These are phyloP conservation scores for Phylloscopus collybita DNA, from an alignment of 2,797 vertebrate species.

Conservation along the genomic window DNA sequence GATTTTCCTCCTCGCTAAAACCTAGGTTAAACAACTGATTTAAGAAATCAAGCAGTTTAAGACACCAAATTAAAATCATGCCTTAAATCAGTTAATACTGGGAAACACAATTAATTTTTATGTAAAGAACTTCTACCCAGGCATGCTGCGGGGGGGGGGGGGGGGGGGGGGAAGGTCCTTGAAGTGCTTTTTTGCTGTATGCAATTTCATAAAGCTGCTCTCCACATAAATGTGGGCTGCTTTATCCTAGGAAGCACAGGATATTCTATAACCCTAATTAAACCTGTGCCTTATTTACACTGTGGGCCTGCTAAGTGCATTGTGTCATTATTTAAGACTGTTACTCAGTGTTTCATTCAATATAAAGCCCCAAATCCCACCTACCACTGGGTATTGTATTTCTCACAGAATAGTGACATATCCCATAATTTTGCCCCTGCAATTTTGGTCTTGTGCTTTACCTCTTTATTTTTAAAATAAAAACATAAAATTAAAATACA, in stretches of 20 bases:
- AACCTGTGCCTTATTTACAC: neutral
- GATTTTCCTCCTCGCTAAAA: neutral
- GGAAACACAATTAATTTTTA: neutral
- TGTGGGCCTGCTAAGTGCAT: neutral
- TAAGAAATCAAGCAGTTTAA: neutral
- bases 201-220: neutral
- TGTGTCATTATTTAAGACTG: neutral
- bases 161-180: accelerated
- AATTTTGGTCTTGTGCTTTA: neutral
- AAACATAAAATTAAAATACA: neutral
- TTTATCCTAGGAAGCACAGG: neutral
- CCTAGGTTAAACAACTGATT: neutral
- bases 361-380: neutral
- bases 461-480: neutral
- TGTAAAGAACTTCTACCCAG: neutral
- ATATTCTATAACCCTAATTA: slow-evolving; percentile 2
- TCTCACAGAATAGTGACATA: neutral
- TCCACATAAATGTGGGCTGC: neutral
- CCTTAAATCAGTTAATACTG: neutral
- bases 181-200: neutral
- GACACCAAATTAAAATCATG: neutral
- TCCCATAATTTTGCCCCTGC: neutral
- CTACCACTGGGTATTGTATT: neutral
- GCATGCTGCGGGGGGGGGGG: accelerated
- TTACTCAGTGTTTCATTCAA: neutral